Conservation (phyloP, 2,888 invertebrate genomes). For the Strigamia maritima region DNA sequence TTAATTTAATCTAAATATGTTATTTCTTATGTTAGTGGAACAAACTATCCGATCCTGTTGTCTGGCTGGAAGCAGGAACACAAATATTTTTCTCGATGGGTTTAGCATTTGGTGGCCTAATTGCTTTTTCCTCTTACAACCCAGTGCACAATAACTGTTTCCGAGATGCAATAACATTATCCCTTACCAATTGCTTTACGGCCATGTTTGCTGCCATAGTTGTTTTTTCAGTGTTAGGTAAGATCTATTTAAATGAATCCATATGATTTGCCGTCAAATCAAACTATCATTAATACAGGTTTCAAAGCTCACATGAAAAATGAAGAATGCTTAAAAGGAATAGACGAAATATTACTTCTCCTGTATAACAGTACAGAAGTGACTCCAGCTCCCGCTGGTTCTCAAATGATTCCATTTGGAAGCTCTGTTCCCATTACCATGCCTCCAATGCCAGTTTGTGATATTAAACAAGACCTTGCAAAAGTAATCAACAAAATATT, state of each 20-base stretch:
- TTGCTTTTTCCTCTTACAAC: constrained; percentile 95
- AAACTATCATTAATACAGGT: constrained; percentile 53
- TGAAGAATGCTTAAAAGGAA: constrained; percentile 66
- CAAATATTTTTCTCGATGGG: constrained; percentile 97
- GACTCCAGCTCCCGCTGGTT: constrained; percentile 43
- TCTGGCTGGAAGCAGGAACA: constrained; percentile 96
- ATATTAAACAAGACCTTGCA: constrained; percentile 78
- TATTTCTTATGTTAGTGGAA: constrained; percentile 63
- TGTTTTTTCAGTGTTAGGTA: constrained; percentile 88
- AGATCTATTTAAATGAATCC: constrained; percentile 40
- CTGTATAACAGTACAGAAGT: constrained; percentile 45
- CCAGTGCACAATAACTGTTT: constrained; percentile 95
- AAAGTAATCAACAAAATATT: constrained; percentile 65
- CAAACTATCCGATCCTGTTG: constrained; percentile 84
- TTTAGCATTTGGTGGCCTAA: constrained; percentile 90
- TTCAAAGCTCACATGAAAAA: constrained; percentile 85
- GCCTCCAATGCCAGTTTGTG: constrained; percentile 65
- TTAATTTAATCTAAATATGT: neutral
- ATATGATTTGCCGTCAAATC: neutral
- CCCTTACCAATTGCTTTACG: constrained; percentile 87
- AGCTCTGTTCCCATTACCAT: constrained; percentile 43
- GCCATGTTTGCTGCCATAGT: constrained; percentile 96
- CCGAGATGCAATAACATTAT: constrained; percentile 87
- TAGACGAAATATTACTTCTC: constrained; percentile 58
- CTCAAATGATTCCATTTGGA: constrained; percentile 43